Base-by-base conservation (phyloP, 2,113 vertebrate genomes). In the Oryzias javanicus region DNA sequence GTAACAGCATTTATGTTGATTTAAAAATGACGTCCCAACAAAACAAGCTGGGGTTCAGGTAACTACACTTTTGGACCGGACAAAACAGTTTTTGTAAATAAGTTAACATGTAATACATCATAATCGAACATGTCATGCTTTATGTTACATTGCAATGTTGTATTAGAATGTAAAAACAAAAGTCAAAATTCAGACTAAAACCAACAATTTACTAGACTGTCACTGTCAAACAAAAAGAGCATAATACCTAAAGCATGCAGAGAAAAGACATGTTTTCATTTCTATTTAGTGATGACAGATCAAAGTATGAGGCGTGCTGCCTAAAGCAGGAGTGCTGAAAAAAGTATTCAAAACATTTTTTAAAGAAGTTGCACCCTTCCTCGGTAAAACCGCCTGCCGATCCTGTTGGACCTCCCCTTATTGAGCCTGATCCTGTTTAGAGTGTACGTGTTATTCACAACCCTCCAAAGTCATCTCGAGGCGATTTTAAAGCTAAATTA, bases 371-470 rank as follows among this genome's bases (percentile, higher is more conserved):
- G 15, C 16, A 29, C 17, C 35, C 29, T 40, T 27, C 27, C 19
- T 50, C 14, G 18, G 35, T 53, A 18, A 35, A 40, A 53, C 17
- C 4, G 22, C 14, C 15, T 55, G n/a, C 0, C 19, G 4, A 15
- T 40, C 44, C 6, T 5, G 7, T 19, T 6, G 7, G 16, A 4
- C 13, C 8, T 41, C 20, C 67, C 60, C 4, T 42, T 60, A 5
- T 27, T 64, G 71, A 74, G 61, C 46, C 48, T 51, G 24, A 56
- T 49, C 15, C 16, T 27, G 42, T 6, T 17, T 16, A n/a, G 4
- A 16, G n/a, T 18, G 7, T n/a, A 47, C 46, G 16, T 10, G 4
- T 47, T 4, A 46, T 8, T 1, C 17, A 1, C 10, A 46, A 10
- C 35, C 35, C 35, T 35, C 27, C 35, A 35, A 35, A 35, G 0